Evolutionary conservation across 2,113 vertebrate species (phyloP).

Genomic region (Strix uralensis): DNA sequence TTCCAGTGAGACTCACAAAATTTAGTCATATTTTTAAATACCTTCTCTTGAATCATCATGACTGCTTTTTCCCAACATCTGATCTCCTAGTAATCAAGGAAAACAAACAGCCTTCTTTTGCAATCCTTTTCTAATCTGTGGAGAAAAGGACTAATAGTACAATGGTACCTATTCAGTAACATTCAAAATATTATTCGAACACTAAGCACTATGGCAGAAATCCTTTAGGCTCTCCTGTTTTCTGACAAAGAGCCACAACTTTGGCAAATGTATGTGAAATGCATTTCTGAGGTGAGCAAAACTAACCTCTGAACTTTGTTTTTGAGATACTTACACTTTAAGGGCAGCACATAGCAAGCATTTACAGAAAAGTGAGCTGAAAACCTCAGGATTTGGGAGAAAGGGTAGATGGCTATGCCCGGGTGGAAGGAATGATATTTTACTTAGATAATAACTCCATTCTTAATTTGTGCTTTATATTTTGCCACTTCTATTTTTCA

Average conservation of each 20-base stretch:
- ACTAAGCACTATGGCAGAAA: background rate
- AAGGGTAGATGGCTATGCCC: background rate
- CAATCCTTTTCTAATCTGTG: conserved; percentile 2
- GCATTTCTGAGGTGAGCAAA: background rate
- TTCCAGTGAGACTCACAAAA: conserved; percentile 39
- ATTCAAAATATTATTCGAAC: conserved; percentile 7
- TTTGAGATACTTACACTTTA: background rate
- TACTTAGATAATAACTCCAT: background rate
- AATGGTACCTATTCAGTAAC: conserved; percentile 20
- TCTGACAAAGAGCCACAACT: background rate
- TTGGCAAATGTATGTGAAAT: background rate
- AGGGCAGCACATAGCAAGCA: background rate
- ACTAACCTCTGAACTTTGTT: background rate
- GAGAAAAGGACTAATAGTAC: background rate
- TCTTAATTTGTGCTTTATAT: background rate
- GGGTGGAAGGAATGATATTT: background rate
- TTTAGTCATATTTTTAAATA: conserved; percentile 32
- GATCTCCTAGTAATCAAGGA: conserved; percentile 36
- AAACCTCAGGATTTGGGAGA: background rate
- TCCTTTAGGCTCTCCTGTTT: background rate
- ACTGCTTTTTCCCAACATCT: conserved; percentile 12
- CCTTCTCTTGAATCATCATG: conserved; percentile 24
- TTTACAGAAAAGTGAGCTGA: background rate
- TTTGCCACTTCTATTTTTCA: background rate
- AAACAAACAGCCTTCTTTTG: conserved; percentile 42